phyloP scores from a whole-genome alignment of 2,113 vertebrate species.

The Mystacornis crossleyi region DNA sequence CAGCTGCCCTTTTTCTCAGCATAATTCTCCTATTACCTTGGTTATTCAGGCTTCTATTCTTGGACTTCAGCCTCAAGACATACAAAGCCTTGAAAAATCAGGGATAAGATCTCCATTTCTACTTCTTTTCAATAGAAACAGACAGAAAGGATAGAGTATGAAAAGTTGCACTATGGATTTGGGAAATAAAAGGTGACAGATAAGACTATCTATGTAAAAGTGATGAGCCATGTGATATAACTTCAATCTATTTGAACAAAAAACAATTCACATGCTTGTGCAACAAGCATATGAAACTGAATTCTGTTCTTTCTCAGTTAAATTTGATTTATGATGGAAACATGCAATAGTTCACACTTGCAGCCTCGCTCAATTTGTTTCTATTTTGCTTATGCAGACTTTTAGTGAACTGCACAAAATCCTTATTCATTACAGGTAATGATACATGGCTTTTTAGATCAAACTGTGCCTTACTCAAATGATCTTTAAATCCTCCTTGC shows the following conservation, averaged over 20 bases:
- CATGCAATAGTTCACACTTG: neutral
- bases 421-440: neutral
- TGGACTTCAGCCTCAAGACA: neutral
- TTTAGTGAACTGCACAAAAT: neutral
- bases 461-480: neutral
- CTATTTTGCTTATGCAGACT: neutral
- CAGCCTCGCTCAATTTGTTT: neutral
- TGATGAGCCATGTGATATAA: fast-evolving
- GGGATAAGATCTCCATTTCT: neutral
- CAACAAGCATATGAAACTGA: neutral
- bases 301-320: neutral
- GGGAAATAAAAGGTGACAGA: neutral
- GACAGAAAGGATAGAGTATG: neutral
- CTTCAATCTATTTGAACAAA: neutral
- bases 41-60: neutral
- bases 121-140: neutral
- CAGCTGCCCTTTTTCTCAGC: neutral
- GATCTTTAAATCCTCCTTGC: neutral
- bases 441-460: neutral
- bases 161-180: neutral
- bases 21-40: neutral
- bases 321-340: neutral
- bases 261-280: neutral
- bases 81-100: neutral
- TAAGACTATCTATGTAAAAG: neutral